Evolutionary conservation across 2,888 invertebrate species (phyloP), one percentile per base, ranked within the genome.

Genomic region (Drosophila recens): DNA sequence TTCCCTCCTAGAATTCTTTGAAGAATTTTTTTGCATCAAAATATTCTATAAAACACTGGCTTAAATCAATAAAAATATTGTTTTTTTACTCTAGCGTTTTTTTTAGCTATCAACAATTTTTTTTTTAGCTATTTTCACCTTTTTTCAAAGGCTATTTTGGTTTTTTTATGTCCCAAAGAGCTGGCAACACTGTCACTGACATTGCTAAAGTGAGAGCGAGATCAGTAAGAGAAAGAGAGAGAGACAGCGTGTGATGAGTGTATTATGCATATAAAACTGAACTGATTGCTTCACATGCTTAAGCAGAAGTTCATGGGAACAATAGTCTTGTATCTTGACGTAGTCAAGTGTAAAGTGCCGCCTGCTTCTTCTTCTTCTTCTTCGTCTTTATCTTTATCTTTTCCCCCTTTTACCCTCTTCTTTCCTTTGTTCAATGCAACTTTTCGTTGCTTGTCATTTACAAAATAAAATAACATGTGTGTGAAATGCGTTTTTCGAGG

Each of bases 251-350:
- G 20, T 10, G 49, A n/a, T 11, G 20, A 45, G 36, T 13, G 36
- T 54, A 61, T 78, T 80, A 66, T 80, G 87, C 78, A 71, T 81
- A 66, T 58, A 69, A 69, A 72, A 78, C 65, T 67, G 64, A 72
- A 71, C 71, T 59, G 87, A 69, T 78, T 84, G 75, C 81, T 27
- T 74, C 63, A 77, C 63, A 56, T 42, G 8, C 30, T 8, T 30
- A 23, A 84, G 59, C 64, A 66, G 70, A 75, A 83, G 83, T 86
- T 83, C 83, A 88, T 84, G 83, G 83, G 83, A 84, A 84, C 71
- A 75, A 82, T 82, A 67, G 64, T 63, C 71, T 48, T 54, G 82
- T 61, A 68, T 53, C 73, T 68, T 69, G 52, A 45, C 53, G 67
- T 74, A 86, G 83, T 82, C 86, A 77, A 82, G 82, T 82, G 82